Percentiles rank a stretch among this genome's conserved stretches.
These are phyloP conservation scores for Verasper variegatus DNA, from an alignment of 2,113 vertebrate genomes.

Conservation along the genomic window DNA sequence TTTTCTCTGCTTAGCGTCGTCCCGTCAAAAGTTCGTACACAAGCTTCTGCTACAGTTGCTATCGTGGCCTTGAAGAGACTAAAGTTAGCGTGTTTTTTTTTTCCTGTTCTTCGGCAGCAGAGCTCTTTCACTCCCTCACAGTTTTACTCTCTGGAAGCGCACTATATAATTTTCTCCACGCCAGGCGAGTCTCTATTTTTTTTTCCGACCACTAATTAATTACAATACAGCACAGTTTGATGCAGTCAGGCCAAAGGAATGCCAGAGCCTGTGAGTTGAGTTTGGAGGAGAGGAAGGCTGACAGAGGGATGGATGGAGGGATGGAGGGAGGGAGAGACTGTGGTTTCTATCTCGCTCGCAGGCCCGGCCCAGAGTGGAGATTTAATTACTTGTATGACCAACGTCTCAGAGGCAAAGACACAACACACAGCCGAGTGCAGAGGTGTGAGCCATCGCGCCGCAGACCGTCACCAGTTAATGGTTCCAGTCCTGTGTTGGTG, in stretches of 20 bases:
- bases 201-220: conserved; percentile 86
- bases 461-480: too few relatives aligned
- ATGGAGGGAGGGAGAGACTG: conserved; percentile 32
- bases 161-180: conserved; percentile 82
- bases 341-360: conserved; percentile 53
- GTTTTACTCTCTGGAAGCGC: conserved; percentile 79
- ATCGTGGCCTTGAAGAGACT: conserved; percentile 1
- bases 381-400: conserved; percentile 54
- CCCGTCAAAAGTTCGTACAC: not conserved
- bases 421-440: not conserved
- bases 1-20: not conserved
- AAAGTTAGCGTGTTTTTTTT: conserved; percentile 61
- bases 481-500: too few relatives aligned
- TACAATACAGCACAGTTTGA: conserved; percentile 78
- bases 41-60: conserved; percentile 3
- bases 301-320: conserved; percentile 26
- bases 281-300: conserved; percentile 52
- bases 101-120: conserved; percentile 64
- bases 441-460: too few relatives aligned
- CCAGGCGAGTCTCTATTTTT: conserved; percentile 79
- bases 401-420: conserved; percentile 32
- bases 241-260: conserved; percentile 84
- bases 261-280: conserved; percentile 72
- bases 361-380: conserved; percentile 36
- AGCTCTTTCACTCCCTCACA: conserved; percentile 66